Conservation (phyloP, 2,797 vertebrate species). For the Crocodylus rhombifer region DNA sequence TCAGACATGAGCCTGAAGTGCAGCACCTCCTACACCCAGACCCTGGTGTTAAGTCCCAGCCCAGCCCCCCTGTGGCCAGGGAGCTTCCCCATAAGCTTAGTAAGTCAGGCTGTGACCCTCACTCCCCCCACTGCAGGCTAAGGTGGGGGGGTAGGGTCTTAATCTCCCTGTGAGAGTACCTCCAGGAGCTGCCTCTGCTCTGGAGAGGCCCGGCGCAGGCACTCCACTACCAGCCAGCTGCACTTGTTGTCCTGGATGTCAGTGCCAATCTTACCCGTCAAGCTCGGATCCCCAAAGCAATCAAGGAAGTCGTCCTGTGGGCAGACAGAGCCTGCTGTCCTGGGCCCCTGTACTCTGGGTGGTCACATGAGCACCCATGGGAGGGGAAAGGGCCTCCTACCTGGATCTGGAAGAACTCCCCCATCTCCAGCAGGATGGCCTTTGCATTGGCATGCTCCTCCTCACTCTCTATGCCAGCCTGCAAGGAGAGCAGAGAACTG, state of each 20-base stretch:
- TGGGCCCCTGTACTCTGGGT: no score
- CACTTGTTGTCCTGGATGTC: conserved; percentile 99
- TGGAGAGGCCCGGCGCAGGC: conserved; percentile 84
- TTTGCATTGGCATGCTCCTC: conserved; percentile 90
- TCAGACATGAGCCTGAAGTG: background rate
- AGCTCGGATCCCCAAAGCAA: conserved; percentile 91
- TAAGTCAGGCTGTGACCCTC: rapidly evolving
- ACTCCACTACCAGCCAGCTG: conserved; percentile 96
- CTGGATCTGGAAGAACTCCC: conserved; percentile 98
- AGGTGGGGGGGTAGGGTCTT: no score
- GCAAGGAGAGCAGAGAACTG: no score
- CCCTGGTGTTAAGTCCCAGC: background rate
- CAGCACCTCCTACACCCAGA: background rate
- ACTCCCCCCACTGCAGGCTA: rapidly evolving
- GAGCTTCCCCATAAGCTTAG: rapidly evolving
- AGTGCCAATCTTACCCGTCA: conserved; percentile 96
- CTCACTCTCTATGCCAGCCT: conserved; percentile 90
- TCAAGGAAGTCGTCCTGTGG: conserved; percentile 94
- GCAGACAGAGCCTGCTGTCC: rapidly evolving
- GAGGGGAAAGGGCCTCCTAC: conserved; percentile 52
- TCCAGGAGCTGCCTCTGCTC: conserved; percentile 88
- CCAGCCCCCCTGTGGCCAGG: rapidly evolving
- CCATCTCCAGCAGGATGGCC: conserved; percentile 95
- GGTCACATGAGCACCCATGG: rapidly evolving
- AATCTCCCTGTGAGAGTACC: conserved; percentile 71